phyloP scores from a whole-genome alignment of 2,888 invertebrate species.

The Apamea anceps region DNA sequence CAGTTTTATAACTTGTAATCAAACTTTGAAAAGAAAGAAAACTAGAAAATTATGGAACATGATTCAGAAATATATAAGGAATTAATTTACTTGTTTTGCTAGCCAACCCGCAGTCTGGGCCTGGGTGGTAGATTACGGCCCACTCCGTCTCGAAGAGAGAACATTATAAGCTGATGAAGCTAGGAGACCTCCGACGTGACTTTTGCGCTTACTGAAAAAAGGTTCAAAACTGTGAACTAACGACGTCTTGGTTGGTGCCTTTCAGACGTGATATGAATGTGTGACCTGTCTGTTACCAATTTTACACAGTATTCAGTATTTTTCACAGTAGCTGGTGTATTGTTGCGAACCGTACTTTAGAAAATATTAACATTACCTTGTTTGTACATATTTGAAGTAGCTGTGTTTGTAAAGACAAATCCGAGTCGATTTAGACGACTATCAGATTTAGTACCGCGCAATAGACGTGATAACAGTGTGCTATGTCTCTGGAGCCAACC shows the following conservation, averaged over 20 bases:
- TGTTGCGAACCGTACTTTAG: too few species aligned
- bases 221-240: neutral
- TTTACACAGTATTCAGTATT: neutral
- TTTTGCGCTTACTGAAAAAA: neutral
- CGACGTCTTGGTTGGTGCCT: neutral
- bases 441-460: too few species aligned
- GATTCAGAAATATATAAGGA: neutral
- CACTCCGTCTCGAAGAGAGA: too few species aligned
- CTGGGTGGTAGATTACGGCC: too few species aligned
- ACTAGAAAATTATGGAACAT: neutral
- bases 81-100: constrained; percentile 16
- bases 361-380: too few species aligned
- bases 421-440: too few species aligned
- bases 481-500: too few species aligned
- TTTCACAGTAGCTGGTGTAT: too few species aligned
- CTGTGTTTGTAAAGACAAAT: too few species aligned
- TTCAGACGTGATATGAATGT: neutral
- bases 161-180: neutral
- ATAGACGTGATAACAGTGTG: too few species aligned
- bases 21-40: constrained; percentile 28
- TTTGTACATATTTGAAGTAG: too few species aligned
- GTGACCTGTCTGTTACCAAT: neutral
- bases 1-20: constrained; percentile 20
- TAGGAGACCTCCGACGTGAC: neutral
- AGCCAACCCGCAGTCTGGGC: neutral